Percentiles rank a stretch among this genome's conserved stretches.
phyloP scores from a whole-genome alignment of 2,113 vertebrate genomes.

The Acanthisitta chloris region DNA sequence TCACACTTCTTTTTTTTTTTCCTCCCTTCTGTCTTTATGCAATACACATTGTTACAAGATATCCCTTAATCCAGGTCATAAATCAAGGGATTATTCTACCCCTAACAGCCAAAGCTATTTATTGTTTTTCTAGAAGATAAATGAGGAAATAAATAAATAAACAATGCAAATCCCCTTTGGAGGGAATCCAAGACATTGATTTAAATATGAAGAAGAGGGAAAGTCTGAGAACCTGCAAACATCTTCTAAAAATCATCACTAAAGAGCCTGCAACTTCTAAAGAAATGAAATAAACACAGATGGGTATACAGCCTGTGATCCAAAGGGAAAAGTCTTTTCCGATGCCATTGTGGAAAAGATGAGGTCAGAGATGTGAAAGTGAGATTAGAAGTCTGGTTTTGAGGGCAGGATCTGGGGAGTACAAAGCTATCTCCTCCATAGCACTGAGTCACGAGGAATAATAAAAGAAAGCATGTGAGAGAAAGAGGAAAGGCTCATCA shows the following conservation, averaged over 20 bases:
- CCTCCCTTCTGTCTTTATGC: neutral
- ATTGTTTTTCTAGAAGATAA: neutral
- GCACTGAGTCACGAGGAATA: neutral
- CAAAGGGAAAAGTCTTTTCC: neutral
- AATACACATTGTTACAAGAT: neutral
- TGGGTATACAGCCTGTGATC: neutral
- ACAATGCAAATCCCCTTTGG: neutral
- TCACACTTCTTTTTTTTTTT: neutral
- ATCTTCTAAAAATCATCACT: neutral
- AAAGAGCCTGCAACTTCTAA: neutral
- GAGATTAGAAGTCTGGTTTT: neutral
- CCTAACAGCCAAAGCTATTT: neutral
- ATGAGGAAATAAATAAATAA: neutral
- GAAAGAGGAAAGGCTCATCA: neutral
- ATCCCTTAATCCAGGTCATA: neutral
- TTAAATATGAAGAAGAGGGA: neutral
- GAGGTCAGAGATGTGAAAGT: neutral
- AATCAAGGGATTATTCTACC: neutral
- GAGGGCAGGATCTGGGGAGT: neutral
- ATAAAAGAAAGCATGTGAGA: neutral
- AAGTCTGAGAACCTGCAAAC: neutral
- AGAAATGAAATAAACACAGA: neutral
- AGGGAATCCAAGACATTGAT: neutral
- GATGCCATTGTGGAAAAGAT: neutral
- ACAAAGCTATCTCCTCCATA: neutral